These are phyloP conservation scores for Garrulus glandarius DNA, from an alignment of 2,797 vertebrate species.

Conservation along the genomic window DNA sequence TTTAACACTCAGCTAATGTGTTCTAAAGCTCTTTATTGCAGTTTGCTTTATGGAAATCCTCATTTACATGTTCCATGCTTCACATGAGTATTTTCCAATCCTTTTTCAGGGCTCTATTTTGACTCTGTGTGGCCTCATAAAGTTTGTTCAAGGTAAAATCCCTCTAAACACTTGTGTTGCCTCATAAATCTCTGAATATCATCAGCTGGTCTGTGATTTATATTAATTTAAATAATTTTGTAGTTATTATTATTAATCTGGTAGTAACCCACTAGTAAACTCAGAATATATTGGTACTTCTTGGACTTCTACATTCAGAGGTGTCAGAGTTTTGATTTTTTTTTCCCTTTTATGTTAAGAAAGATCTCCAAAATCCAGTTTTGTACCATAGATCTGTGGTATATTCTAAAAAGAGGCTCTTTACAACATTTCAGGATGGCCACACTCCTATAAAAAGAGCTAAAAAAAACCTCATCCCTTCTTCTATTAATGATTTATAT, in stretches of 20 bases:
- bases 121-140: background rate
- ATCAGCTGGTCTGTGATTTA: background rate
- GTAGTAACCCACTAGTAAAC: background rate
- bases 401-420: background rate
- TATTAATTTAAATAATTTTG: background rate
- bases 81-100: background rate
- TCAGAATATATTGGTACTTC: background rate
- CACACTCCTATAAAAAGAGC: accelerated
- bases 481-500: background rate
- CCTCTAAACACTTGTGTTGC: background rate
- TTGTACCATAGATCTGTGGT: background rate
- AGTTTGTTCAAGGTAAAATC: background rate
- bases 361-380: background rate
- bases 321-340: background rate
- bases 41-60: background rate
- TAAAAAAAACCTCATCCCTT: background rate
- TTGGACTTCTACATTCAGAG: background rate
- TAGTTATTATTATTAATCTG: background rate
- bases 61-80: background rate
- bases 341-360: accelerated
- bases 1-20: background rate
- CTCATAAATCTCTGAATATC: background rate
- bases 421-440: background rate
- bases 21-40: background rate
- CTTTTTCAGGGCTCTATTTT: background rate